These are phyloP conservation scores for Exephanes ischioxanthus DNA, from an alignment of 2,888 invertebrate species.

Conservation along the genomic window DNA sequence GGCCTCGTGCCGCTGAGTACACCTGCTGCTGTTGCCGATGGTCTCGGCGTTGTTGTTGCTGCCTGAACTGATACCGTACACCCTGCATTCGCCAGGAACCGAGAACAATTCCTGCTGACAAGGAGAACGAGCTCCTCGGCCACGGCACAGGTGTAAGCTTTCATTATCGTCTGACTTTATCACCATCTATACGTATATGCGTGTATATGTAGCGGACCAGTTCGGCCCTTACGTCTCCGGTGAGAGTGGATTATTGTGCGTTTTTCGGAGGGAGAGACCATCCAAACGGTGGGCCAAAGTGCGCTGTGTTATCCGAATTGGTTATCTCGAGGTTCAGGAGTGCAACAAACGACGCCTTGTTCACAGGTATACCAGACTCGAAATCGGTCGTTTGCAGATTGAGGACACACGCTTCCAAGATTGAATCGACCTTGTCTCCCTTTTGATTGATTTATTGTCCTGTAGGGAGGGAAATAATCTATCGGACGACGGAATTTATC, in stretches of 20 bases:
- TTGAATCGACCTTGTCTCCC: not conserved
- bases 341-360: constrained; percentile 80
- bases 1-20: constrained; percentile 39
- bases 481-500: not conserved
- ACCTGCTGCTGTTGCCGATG: constrained; percentile 23
- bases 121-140: constrained; percentile 42
- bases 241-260: constrained; percentile 30
- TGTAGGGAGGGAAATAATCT: not conserved
- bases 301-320: constrained; percentile 77
- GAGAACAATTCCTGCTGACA: constrained; percentile 54
- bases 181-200: constrained; percentile 23
- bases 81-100: constrained; percentile 33
- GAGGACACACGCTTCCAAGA: not conserved
- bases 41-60: constrained; percentile 12
- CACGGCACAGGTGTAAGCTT: constrained; percentile 66
- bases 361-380: constrained; percentile 66
- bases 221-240: constrained; percentile 39
- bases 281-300: constrained; percentile 53
- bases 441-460: not conserved
- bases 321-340: constrained; percentile 80
- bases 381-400: not conserved
- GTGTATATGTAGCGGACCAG: not conserved
- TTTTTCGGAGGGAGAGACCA: constrained; percentile 31
- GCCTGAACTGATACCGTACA: constrained; percentile 32
- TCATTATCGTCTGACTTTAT: constrained; percentile 73